Base-by-base conservation (phyloP, 2,797 vertebrate species). In the Cuculus canorus region DNA sequence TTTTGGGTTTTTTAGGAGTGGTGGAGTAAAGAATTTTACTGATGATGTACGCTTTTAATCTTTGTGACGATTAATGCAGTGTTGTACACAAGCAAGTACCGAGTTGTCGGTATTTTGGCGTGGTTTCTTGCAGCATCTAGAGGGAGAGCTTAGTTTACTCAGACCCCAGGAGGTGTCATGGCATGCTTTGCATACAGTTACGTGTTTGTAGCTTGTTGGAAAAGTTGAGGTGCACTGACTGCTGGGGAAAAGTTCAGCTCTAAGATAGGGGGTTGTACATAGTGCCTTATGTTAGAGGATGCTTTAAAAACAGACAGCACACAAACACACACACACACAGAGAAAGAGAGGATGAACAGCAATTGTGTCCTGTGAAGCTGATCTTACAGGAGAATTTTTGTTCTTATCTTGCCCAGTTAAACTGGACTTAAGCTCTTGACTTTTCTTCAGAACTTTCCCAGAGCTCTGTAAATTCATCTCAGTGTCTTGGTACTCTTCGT, bases 321-420 rank as follows among this genome's bases (percentile, higher is more conserved):
- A 37, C 4, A 9, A 13, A 12, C 11, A 23, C 57, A 37, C 12
- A 10, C 1, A 6, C 10, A 10, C 6, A 5, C 2, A 19, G 39
- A 12, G 19, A 23, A 48, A n/a, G 13, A 16, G 6, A 13, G 15
- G 3, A 30, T 28, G 28, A 57, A 12, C 25, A 52, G 37, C 24
- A 64, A 1, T 59, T 53, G 4, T 60, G 10, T 70, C 45, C 39
- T 75, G 39, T 78, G 30, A 75, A 79, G 23, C 16, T 72, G 32
- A 52, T 66, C 19, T 52, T 57, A 3, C 0, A 3, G 60, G 23
- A 80, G 25, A 60, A 23, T 11, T 9, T 76, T 60, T 82, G 56
- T 48, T 13, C 11, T 70, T 21, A 8, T 22, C 30, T 81, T 59
- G 11, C 7, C 17, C 24, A 56, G 7, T 61, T 90, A 72, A 93